phyloP scores from a whole-genome alignment of 2,888 invertebrate genomes.

The Pollenia angustigena region DNA sequence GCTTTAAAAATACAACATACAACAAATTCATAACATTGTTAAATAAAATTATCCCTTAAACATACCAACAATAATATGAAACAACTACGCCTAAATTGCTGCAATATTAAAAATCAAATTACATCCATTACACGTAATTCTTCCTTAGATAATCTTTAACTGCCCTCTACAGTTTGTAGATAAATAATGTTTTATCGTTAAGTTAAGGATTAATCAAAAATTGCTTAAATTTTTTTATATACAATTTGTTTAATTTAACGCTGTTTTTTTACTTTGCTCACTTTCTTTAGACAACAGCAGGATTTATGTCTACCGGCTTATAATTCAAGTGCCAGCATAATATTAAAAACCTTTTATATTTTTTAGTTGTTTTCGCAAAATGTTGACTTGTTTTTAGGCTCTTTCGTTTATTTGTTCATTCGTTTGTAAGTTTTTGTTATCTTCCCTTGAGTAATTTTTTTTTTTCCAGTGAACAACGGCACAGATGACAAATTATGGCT shows the following conservation, averaged over 20 bases:
- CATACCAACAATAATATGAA: no score
- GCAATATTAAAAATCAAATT: neutral
- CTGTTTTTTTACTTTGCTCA: neutral
- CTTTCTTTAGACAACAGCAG: neutral
- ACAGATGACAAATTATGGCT: slow-evolving; percentile 11
- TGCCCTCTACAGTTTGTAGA: neutral
- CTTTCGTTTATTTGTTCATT: slow-evolving; percentile 19
- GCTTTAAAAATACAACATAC: no score
- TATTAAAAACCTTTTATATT: neutral
- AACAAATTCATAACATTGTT: no score
- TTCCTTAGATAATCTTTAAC: neutral
- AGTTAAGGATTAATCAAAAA: slow-evolving; percentile 22
- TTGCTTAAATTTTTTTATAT: neutral
- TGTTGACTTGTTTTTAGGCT: slow-evolving; percentile 16
- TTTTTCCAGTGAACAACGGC: slow-evolving; percentile 1
- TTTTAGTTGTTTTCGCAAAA: slow-evolving; percentile 3
- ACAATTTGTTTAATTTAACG: neutral
- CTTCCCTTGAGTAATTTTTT: slow-evolving; percentile 18
- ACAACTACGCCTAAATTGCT: no score
- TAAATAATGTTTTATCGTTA: slow-evolving; percentile 13
- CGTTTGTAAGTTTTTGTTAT: slow-evolving; percentile 31
- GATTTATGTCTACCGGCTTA: slow-evolving; percentile 24
- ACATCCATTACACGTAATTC: neutral
- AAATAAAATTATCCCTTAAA: no score
- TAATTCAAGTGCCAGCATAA: slow-evolving; percentile 22